Conservation (phyloP, 2,113 vertebrate genomes). For the Danionella cerebrum region DNA sequence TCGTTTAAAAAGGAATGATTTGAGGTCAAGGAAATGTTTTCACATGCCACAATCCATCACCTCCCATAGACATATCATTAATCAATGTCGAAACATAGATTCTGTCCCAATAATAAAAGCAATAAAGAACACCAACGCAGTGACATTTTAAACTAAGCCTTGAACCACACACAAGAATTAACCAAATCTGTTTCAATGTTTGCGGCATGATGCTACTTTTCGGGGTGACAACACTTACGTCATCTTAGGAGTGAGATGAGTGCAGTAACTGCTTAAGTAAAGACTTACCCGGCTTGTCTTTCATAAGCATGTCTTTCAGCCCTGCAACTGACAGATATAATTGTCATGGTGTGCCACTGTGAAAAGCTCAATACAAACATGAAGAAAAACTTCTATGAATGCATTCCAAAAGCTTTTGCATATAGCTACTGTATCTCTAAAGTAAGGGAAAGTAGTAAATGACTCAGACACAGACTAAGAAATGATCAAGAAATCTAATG, state of each 20-base stretch:
- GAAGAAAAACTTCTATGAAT: neutral
- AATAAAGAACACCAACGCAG: constrained; percentile 17
- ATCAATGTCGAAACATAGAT: neutral
- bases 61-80: neutral
- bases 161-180: neutral
- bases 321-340: neutral
- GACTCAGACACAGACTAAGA: too few relatives aligned
- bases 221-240: neutral
- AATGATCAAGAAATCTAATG: too few relatives aligned
- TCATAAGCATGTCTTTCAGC: constrained; percentile 14
- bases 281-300: neutral
- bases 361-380: neutral
- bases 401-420: neutral
- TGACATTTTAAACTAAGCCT: constrained; percentile 17
- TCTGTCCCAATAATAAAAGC: neutral
- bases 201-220: neutral
- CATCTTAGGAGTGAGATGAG: neutral
- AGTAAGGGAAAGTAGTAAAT: too few relatives aligned
- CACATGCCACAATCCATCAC: neutral
- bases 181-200: neutral
- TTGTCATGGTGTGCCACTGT: neutral
- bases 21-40: neutral
- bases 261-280: neutral
- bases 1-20: too few relatives aligned
- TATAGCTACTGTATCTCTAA: neutral